These are phyloP conservation scores for Cryptocheilus praepositus DNA, from an alignment of 2,888 invertebrate species.

Conservation along the genomic window DNA sequence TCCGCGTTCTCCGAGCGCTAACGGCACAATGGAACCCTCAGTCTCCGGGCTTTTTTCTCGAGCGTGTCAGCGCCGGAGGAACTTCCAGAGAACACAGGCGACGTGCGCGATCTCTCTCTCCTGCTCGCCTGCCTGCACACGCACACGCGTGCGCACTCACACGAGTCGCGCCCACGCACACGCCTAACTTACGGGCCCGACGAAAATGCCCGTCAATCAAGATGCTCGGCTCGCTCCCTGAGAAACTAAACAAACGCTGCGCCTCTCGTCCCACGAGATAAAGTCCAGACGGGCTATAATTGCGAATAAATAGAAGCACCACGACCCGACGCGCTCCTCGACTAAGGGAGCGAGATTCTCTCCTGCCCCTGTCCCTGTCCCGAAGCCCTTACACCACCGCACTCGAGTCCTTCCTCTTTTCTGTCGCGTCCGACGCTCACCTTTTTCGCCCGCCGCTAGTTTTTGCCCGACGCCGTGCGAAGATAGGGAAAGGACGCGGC, in stretches of 20 bases:
- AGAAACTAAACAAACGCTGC: constrained; percentile 52
- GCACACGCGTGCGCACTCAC: background rate
- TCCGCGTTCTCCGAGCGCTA: constrained; percentile 32
- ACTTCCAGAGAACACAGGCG: constrained; percentile 23
- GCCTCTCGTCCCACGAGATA: constrained; percentile 41
- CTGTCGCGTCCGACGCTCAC: constrained; percentile 7
- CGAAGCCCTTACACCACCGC: too few species aligned
- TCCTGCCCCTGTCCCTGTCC: constrained; percentile 1
- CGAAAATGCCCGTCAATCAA: constrained; percentile 58
- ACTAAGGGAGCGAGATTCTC: constrained; percentile 9
- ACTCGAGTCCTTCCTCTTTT: background rate
- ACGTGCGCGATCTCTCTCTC: background rate
- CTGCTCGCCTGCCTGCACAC: background rate
- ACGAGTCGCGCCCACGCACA: background rate
- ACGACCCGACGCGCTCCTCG: constrained; percentile 17
- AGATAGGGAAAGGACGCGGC: background rate
- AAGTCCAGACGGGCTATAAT: constrained; percentile 55
- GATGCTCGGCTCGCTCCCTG: constrained; percentile 28
- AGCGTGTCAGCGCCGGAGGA: background rate
- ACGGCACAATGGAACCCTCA: constrained; percentile 34
- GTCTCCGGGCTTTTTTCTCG: background rate
- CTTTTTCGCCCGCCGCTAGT: constrained; percentile 6
- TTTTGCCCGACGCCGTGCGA: background rate
- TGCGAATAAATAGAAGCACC: constrained; percentile 62
- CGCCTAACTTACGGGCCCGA: background rate